phyloP scores from a whole-genome alignment of 2,888 invertebrate species.

The Endomychus coccineus region DNA sequence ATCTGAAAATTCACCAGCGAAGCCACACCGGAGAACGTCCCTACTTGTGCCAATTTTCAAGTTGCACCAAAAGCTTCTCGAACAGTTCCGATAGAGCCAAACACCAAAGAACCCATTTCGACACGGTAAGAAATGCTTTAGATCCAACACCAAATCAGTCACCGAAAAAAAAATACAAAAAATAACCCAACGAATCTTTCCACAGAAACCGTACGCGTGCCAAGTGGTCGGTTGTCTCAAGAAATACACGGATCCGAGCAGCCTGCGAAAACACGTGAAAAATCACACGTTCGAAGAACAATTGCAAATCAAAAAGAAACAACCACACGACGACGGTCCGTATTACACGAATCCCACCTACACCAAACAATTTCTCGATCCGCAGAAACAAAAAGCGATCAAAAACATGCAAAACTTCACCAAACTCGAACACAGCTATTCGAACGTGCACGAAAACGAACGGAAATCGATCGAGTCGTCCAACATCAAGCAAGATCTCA shows the following conservation, averaged over 20 bases:
- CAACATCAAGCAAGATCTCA: constrained; percentile 39
- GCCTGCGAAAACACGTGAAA: constrained; percentile 86
- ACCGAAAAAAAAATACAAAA: not conserved
- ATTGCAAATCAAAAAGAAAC: constrained; percentile 37
- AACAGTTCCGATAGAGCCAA: constrained; percentile 98
- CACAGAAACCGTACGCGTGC: constrained; percentile 87
- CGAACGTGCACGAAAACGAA: constrained; percentile 15
- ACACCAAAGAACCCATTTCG: constrained; percentile 97
- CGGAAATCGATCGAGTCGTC: constrained; percentile 22
- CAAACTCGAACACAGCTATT: constrained; percentile 32
- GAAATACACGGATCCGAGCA: constrained; percentile 91
- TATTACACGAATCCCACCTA: constrained; percentile 3
- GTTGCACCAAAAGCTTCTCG: constrained; percentile 93
- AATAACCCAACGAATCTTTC: constrained; percentile 18
- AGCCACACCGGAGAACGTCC: constrained; percentile 96
- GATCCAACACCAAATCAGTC: no score
- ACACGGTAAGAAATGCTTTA: constrained; percentile 85
- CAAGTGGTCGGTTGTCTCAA: constrained; percentile 81
- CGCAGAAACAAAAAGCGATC: constrained; percentile 29
- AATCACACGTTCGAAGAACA: constrained; percentile 54
- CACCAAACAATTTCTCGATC: constrained; percentile 29
- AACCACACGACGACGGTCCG: constrained; percentile 15
- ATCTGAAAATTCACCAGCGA: constrained; percentile 93
- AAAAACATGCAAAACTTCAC: constrained; percentile 19
- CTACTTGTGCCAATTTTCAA: constrained; percentile 86